Percentiles rank a stretch among this genome's conserved stretches.
phyloP scores from a whole-genome alignment of 2,888 invertebrate species.

The Synergus laeviventris region DNA sequence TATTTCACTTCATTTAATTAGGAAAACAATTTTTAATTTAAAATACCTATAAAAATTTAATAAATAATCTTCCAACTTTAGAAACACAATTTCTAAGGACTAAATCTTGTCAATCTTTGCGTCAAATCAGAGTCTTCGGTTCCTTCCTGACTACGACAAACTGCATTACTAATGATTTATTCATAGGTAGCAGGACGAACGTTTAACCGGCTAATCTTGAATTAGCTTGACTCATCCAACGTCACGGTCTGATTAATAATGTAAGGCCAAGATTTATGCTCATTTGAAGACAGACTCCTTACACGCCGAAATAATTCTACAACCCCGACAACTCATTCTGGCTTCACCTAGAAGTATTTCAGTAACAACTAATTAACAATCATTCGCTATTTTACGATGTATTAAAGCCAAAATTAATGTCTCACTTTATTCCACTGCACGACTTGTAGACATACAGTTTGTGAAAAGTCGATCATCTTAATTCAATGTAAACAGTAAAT shows the following conservation, averaged over 20 bases:
- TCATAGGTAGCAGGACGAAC: constrained; percentile 4
- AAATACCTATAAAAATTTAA: not conserved
- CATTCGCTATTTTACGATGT: not conserved
- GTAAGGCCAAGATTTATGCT: constrained; percentile 5
- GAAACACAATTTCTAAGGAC: too few species aligned
- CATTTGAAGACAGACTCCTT: constrained; percentile 1
- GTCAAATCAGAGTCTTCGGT: not conserved
- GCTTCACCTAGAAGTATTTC: constrained; percentile 7
- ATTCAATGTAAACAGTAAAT: constrained; percentile 12
- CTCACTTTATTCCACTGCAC: constrained; percentile 1
- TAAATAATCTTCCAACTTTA: not conserved
- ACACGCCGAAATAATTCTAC: not conserved
- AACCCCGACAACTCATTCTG: constrained; percentile 19
- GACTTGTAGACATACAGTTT: not conserved
- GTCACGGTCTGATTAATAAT: constrained; percentile 28
- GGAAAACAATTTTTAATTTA: not conserved
- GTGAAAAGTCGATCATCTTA: constrained; percentile 2
- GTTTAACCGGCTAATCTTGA: not conserved
- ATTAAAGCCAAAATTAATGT: constrained; percentile 1
- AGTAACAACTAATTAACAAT: not conserved
- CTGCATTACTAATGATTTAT: constrained; percentile 24
- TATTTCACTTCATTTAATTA: too few species aligned
- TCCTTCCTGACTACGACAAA: not conserved
- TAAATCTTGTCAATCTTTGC: not conserved
- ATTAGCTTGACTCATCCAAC: constrained; percentile 4